Conservation (phyloP, 2,888 invertebrate species). For the Nemurella pictetii region DNA sequence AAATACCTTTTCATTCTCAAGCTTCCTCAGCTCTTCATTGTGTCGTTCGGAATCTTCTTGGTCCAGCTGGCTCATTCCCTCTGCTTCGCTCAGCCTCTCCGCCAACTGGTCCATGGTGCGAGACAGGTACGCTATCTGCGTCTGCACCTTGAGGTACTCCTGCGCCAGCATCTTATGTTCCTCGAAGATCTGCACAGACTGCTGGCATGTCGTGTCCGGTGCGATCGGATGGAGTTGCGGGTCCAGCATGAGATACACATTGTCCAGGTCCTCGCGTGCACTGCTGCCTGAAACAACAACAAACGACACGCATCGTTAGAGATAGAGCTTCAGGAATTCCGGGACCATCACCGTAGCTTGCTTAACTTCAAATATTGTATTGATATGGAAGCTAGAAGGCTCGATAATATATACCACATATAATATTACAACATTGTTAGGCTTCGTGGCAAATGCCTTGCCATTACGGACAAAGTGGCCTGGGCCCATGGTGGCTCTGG, state of each 20-base stretch:
- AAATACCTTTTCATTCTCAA: slow-evolving; percentile 70
- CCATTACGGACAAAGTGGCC: too few relatives aligned
- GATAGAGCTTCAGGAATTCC: too few relatives aligned
- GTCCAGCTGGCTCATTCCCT: slow-evolving; percentile 47
- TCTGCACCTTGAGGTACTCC: slow-evolving; percentile 86
- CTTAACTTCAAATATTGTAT: too few relatives aligned
- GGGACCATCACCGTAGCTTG: too few relatives aligned
- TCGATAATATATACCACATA: too few relatives aligned
- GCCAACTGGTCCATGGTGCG: slow-evolving; percentile 78
- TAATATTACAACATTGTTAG: too few relatives aligned
- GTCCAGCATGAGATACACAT: slow-evolving; percentile 77
- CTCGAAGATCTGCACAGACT: slow-evolving; percentile 83
- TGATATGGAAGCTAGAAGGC: too few relatives aligned
- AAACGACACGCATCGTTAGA: too few relatives aligned
- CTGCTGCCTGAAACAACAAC: slow-evolving; percentile 46
- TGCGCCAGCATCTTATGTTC: slow-evolving; percentile 83
- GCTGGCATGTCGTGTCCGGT: slow-evolving; percentile 73
- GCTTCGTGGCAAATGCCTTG: too few relatives aligned
- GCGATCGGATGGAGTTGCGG: slow-evolving; percentile 81
- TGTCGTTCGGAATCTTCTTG: slow-evolving; percentile 52
- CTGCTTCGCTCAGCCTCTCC: slow-evolving; percentile 61
- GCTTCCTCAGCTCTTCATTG: slow-evolving; percentile 65
- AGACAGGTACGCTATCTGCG: slow-evolving; percentile 78
- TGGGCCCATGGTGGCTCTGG: too few relatives aligned
- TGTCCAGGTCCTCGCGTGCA: slow-evolving; percentile 63